phyloP scores from a whole-genome alignment of 2,888 invertebrate species.

The Melitaea athalia region DNA sequence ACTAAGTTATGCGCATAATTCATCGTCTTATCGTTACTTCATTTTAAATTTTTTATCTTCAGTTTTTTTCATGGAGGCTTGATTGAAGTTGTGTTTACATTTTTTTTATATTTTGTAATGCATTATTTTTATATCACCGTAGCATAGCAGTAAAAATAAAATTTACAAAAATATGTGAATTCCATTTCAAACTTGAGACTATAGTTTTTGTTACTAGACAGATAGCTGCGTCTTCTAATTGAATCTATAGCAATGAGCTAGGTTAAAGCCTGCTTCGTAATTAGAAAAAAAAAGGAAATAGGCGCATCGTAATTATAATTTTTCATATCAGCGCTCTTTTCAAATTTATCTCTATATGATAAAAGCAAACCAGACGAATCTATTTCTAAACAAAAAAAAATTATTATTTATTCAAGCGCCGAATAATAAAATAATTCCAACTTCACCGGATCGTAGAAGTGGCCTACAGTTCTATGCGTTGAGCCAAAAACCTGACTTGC shows the following conservation, averaged over 20 bases:
- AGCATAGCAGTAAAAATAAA: no score
- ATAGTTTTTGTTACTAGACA: no score
- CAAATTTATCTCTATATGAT: no score
- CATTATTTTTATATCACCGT: not conserved
- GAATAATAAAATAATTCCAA: slow-evolving; percentile 23
- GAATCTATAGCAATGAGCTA: no score
- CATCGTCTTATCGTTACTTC: slow-evolving; percentile 6
- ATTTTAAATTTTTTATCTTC: slow-evolving; percentile 4
- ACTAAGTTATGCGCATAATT: slow-evolving; percentile 12
- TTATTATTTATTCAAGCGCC: not conserved
- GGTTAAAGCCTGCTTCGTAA: no score
- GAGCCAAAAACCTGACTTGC: slow-evolving; percentile 27
- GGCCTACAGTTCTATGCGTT: slow-evolving; percentile 29
- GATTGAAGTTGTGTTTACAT: not conserved
- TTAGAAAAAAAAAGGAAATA: no score
- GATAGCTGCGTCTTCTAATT: no score
- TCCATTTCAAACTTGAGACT: no score
- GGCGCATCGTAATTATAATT: no score
- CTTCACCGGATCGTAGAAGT: slow-evolving; percentile 21
- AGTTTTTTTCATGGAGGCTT: not conserved
- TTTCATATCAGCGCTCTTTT: no score
- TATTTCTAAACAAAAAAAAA: not conserved
- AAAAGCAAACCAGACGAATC: no score
- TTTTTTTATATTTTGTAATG: not conserved
- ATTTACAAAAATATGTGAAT: not conserved